phyloP scores from a whole-genome alignment of 1,140 invertebrate species.

The Macrotrachela quadricornifera region DNA sequence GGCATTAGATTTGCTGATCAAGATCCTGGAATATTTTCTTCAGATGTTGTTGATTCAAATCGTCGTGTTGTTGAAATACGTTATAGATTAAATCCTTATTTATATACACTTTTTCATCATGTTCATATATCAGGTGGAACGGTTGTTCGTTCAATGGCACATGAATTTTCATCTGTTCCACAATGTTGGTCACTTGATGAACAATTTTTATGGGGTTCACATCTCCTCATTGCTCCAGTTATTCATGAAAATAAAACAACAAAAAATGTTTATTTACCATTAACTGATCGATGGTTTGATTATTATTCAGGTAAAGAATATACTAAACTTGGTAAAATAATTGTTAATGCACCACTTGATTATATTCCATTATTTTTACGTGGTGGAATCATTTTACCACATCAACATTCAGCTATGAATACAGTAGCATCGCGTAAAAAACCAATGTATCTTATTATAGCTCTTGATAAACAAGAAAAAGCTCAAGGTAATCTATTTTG shows the following conservation, averaged over 20 bases:
- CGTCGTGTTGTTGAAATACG: constrained; percentile 41
- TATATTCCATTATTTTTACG: constrained; percentile 26
- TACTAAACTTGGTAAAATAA: too few species aligned
- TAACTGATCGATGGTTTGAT: constrained; percentile 25
- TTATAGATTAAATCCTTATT: constrained; percentile 53
- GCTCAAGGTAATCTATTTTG: constrained; percentile 10
- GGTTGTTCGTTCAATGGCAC: constrained; percentile 52
- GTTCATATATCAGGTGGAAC: constrained; percentile 46
- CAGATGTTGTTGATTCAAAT: constrained; percentile 7
- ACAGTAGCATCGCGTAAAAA: constrained; percentile 12
- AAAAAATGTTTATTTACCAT: constrained; percentile 1
- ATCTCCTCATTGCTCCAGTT: constrained; percentile 49
- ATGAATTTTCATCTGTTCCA: constrained; percentile 30
- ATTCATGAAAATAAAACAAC: constrained; percentile 37
- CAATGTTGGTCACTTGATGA: constrained; percentile 45
- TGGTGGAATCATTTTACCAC: constrained; percentile 27
- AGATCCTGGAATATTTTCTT: constrained; percentile 14
- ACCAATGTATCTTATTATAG: constrained; percentile 7
- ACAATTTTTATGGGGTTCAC: constrained; percentile 53
- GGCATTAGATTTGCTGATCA: constrained; percentile 11
- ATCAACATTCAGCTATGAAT: constrained; percentile 24
- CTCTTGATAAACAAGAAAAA: constrained; percentile 4
- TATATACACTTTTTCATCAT: constrained; percentile 54
- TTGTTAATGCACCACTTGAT: constrained; percentile 10
- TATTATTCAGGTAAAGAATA: constrained; percentile 18